Evolutionary conservation across 2,113 vertebrate species (phyloP), one percentile per base, ranked within the genome.

Genomic region (Lepus europaeus): DNA sequence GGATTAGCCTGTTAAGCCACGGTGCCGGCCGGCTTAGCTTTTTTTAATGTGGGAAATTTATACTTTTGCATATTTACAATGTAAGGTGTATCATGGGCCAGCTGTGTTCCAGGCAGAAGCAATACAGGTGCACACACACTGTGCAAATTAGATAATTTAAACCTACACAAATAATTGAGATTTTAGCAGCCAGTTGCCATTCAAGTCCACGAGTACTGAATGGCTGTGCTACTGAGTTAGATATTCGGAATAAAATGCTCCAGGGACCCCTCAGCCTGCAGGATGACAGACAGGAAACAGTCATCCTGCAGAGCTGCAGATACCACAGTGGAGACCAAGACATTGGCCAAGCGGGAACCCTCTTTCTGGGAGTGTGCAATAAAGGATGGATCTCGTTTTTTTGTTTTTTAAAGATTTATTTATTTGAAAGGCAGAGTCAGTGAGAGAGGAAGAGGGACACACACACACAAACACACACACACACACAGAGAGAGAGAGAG

Each of bases 51-150:
- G 73, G 53, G 59, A 49, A 25, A 69, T 91, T 81, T 82, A 64
- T 88, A 77, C 29, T 79, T 96, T 95, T 74, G 73, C 39, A 5
- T 76, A 64, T 86, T 82, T 82, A 39, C n/a, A 83, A 3, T 36
- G 17, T 29, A 29, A 61, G 70, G 25, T 86, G 77, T 87, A 31
- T 61, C 51, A n/a, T 25, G 3, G 49, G 13, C 14, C 10, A 66
- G 19, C 68, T 64, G 11, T 83, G 17, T 87, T 79, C 61, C 23
- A 92, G 79, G 22, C 36, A 19, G 6, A 68, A 82, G 78, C 72
- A 72, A 89, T 14, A 74, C 1, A 79, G 13, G 6, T 90, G 19
- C 66, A 72, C 1, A 63, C 72, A 83, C 9, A 68, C 3, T 53
- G 25, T 83, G 53, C 36, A 93, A 63, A 90, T 74, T 56, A 91